Percentiles rank a stretch among this genome's conserved stretches.
phyloP scores from a whole-genome alignment of 2,797 vertebrate species.

The Naso thynnoides region DNA sequence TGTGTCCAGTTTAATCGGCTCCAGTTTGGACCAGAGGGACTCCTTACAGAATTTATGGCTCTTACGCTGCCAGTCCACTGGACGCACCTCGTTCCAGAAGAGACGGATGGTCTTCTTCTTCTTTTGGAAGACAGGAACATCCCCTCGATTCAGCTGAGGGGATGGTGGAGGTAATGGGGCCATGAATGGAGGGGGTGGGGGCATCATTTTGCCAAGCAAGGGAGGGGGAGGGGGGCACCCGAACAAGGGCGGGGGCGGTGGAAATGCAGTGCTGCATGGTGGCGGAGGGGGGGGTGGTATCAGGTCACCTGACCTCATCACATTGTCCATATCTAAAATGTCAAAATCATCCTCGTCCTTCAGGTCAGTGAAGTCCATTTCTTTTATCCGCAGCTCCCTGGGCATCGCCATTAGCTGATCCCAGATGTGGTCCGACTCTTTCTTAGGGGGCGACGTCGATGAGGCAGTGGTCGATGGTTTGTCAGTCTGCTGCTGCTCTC shows the following conservation, averaged over 20 bases:
- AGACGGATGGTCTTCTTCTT: conserved; percentile 99
- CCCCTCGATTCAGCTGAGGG: conserved; percentile 89
- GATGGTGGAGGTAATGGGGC: conserved; percentile 89
- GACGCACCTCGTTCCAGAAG: conserved; percentile 98
- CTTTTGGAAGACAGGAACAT: conserved; percentile 93
- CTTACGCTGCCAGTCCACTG: conserved; percentile 92
- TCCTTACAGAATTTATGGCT: conserved; percentile 92
- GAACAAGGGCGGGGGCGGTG: conserved; percentile 90
- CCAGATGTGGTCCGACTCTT: conserved; percentile 98
- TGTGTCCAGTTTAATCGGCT: conserved; percentile 95
- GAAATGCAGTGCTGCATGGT: conserved; percentile 84
- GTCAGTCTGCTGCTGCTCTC: conserved; percentile 82
- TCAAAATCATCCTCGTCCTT: conserved; percentile 94
- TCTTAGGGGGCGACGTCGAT: conserved; percentile 84
- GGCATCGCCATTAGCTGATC: conserved; percentile 96
- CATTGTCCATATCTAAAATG: conserved; percentile 89
- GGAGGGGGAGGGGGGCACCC: conserved; percentile 91
- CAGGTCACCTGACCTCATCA: conserved; percentile 85
- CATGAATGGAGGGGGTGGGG: conserved; percentile 89
- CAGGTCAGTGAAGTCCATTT: conserved; percentile 98
- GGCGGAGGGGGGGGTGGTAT: conserved; percentile 89
- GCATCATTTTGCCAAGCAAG: conserved; percentile 89
- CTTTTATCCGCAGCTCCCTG: conserved; percentile 95
- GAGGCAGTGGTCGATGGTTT: conserved; percentile 64
- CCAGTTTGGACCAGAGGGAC: conserved; percentile 97